These are phyloP conservation scores for Procambarus clarkii DNA, from an alignment of 1,140 invertebrate genomes.

Conservation along the genomic window DNA sequence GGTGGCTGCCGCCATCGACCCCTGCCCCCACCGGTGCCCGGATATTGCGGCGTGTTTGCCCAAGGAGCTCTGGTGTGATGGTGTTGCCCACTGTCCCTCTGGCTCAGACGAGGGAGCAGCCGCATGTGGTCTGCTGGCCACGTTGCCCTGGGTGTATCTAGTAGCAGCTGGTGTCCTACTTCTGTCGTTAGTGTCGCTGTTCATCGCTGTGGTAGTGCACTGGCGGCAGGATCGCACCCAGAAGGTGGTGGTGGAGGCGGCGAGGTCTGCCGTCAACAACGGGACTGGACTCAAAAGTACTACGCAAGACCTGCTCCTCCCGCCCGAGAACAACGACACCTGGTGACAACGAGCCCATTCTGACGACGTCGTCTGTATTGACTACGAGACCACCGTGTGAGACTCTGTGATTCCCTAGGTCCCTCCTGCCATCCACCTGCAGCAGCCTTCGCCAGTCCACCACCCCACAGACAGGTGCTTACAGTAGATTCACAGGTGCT, in stretches of 20 bases:
- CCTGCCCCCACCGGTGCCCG: conserved; percentile 61
- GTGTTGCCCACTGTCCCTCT: conserved; percentile 88
- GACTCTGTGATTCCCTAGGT: neutral
- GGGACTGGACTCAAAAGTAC: conserved; percentile 58
- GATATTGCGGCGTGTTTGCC: conserved; percentile 69
- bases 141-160: conserved; percentile 66
- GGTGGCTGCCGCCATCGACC: conserved; percentile 21
- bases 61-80: conserved; percentile 89
- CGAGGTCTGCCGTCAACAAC: conserved; percentile 65
- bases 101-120: conserved; percentile 88
- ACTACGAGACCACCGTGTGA: conserved; percentile 72
- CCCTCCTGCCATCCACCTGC: neutral
- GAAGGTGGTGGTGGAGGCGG: conserved; percentile 55
- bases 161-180: conserved; percentile 58
- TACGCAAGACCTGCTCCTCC: conserved; percentile 64
- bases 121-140: conserved; percentile 70
- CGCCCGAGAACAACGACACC: conserved; percentile 57
- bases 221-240: conserved; percentile 36
- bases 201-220: conserved; percentile 70
- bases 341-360: conserved; percentile 70
- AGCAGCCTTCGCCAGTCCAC: no score
- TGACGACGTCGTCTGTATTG: conserved; percentile 62
- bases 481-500: neutral
- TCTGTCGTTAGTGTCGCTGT: conserved; percentile 62
- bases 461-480: neutral